phyloP scores from a whole-genome alignment of 2,888 invertebrate species.

The Acleris sparsana region DNA sequence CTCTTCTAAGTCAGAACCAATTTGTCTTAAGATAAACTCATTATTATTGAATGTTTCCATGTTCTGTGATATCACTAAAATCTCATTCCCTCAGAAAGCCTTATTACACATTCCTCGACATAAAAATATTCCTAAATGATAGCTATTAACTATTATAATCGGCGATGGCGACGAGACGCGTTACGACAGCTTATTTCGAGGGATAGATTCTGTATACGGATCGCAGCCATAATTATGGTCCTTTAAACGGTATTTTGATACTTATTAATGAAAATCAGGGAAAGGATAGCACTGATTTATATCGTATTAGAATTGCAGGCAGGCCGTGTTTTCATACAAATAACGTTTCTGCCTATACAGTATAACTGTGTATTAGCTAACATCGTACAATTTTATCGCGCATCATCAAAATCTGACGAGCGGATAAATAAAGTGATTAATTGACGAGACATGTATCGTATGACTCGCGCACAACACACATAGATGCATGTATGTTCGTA shows the following conservation, averaged over 20 bases:
- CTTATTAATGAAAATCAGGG: too few relatives aligned
- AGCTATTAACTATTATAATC: conserved; percentile 1
- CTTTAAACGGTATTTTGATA: background rate
- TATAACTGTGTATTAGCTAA: background rate
- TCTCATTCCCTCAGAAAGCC: background rate
- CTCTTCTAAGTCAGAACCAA: too few relatives aligned
- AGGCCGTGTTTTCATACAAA: too few relatives aligned
- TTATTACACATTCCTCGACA: conserved; percentile 5
- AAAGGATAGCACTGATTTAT: too few relatives aligned
- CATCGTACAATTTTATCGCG: background rate
- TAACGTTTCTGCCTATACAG: too few relatives aligned
- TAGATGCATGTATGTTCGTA: background rate
- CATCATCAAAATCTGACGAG: background rate
- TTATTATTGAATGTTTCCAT: too few relatives aligned
- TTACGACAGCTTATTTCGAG: background rate
- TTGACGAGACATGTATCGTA: conserved; percentile 9
- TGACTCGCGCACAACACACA: conserved; percentile 1
- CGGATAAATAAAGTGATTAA: conserved; percentile 2
- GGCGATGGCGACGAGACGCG: background rate
- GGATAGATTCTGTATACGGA: background rate
- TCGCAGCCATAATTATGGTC: conserved; percentile 14
- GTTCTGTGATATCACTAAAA: background rate
- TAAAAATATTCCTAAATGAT: background rate
- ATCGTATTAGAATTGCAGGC: too few relatives aligned
- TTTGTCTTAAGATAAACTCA: background rate